phyloP scores from a whole-genome alignment of 2,888 invertebrate genomes.

The Plebejus argus region DNA sequence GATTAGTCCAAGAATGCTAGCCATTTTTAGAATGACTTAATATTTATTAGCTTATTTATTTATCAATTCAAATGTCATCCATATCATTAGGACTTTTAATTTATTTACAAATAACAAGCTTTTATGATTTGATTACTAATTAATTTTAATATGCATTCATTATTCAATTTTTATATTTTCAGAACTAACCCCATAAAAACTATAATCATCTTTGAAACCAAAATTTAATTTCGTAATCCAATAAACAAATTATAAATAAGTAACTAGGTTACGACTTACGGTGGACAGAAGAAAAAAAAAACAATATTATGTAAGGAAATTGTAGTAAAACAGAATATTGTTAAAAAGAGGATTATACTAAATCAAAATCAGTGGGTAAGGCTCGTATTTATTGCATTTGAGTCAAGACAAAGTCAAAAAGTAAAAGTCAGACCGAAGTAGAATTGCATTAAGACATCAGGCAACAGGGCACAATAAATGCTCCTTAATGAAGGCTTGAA shows the following conservation, averaged over 20 bases:
- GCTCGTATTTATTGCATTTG: no score
- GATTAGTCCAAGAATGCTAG: not conserved
- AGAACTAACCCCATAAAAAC: not conserved
- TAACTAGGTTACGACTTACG: no score
- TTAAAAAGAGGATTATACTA: no score
- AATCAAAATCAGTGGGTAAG: no score
- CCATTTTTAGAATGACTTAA: not conserved
- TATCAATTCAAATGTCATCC: not conserved
- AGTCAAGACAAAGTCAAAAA: not conserved
- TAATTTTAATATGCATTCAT: not conserved
- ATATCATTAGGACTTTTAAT: not conserved
- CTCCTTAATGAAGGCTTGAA: no score
- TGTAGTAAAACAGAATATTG: not conserved
- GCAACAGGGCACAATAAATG: not conserved
- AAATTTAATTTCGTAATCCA: not conserved
- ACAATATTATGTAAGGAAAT: not conserved
- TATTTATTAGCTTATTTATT: constrained; percentile 1
- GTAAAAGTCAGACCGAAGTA: not conserved
- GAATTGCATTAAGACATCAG: not conserved
- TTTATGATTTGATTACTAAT: not conserved
- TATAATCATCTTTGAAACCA: not conserved
- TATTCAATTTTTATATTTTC: not conserved
- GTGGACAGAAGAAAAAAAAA: not conserved
- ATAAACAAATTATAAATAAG: not conserved
- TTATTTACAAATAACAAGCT: not conserved